Base-by-base conservation (phyloP, 2,888 invertebrate species). In the Bellardia pandia region DNA sequence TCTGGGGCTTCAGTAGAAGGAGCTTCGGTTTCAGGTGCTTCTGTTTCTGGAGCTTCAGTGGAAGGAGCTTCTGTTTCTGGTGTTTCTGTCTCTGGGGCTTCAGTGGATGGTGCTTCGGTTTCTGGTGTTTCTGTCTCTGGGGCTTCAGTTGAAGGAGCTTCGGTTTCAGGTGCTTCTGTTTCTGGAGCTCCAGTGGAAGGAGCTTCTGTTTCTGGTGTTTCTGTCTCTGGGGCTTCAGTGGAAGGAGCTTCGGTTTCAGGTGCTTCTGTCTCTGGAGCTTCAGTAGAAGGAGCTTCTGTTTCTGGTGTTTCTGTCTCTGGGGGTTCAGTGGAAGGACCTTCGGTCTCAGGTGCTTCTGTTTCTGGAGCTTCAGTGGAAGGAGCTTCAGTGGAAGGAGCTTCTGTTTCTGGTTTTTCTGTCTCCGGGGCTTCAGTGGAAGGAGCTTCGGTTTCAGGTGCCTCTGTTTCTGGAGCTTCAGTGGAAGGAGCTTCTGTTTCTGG, bases 71-170 rank as follows among this genome's bases (percentile, higher is more conserved):
- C 75, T 4, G 79, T 64, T 33, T 53, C 5, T 75, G 83, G 9
- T 16, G 33, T 40, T 14, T n/a, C 30, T 13, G 78, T 76, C 14
- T 62, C 53, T 30, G 71, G 48, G 2, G 51, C 72, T 11, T 37
- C 71, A 0, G 80, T 86, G 33, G 75, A 69, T 0, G 86, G 53
- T 9, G 33, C 76, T 33, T 74, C 81, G 0, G 71, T 58, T 69
- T 79, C 71, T 79, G 16, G 80, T 53, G 45, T 58, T n/a, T 37
- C 51, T 0, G 82, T 45, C 23, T 64, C 58, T 23, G 23, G 23
- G 23, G 23, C 23, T 42, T 82, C 78, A 30, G 71, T 66, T 11
- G 42, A 33, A 9, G 78, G 33, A 0, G 16, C 3, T 64, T 60
- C 79, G 3, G 81, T 71, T 51, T 48, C 53, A 4, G 75, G 58